Evolutionary conservation across 2,888 invertebrate species (phyloP).

Genomic region (Oscheius sp.): DNA sequence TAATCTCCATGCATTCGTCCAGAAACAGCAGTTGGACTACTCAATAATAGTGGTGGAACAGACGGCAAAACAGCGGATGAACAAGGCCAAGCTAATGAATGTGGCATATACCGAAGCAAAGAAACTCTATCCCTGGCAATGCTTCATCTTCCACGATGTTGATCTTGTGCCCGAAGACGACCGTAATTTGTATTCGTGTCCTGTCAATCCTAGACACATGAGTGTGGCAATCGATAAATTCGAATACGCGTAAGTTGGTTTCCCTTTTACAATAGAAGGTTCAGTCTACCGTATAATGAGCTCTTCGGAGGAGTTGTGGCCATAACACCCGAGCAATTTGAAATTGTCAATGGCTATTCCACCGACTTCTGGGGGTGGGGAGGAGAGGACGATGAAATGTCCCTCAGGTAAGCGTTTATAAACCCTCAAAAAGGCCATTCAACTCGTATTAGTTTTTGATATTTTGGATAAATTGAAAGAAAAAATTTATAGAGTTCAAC

Average conservation of each 20-base stretch:
- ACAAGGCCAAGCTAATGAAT: slow-evolving; percentile 89
- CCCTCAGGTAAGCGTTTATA: slow-evolving; percentile 76
- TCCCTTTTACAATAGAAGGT: slow-evolving; percentile 51
- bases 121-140: slow-evolving; percentile 73
- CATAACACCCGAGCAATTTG: slow-evolving; percentile 85
- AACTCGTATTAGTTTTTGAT: not conserved
- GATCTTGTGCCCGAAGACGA: slow-evolving; percentile 71
- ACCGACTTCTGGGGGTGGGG: slow-evolving; percentile 92
- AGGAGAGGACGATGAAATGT: slow-evolving; percentile 96
- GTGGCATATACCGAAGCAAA: slow-evolving; percentile 90
- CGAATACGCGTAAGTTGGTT: slow-evolving; percentile 60
- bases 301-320: slow-evolving; percentile 96
- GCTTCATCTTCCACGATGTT: slow-evolving; percentile 72
- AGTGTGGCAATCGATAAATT: slow-evolving; percentile 70
- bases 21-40: slow-evolving; percentile 90
- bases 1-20: slow-evolving; percentile 90
- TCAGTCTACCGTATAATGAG: slow-evolving; percentile 86
- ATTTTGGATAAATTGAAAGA: not conserved
- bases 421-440: too few species aligned
- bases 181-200: slow-evolving; percentile 69
- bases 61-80: slow-evolving; percentile 76
- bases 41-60: slow-evolving; percentile 92
- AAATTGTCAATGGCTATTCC: slow-evolving; percentile 80
- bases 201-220: slow-evolving; percentile 70
- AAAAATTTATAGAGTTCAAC: slow-evolving; percentile 33